phyloP scores from a whole-genome alignment of 2,113 vertebrate genomes.

The Cephalophus harveyi region DNA sequence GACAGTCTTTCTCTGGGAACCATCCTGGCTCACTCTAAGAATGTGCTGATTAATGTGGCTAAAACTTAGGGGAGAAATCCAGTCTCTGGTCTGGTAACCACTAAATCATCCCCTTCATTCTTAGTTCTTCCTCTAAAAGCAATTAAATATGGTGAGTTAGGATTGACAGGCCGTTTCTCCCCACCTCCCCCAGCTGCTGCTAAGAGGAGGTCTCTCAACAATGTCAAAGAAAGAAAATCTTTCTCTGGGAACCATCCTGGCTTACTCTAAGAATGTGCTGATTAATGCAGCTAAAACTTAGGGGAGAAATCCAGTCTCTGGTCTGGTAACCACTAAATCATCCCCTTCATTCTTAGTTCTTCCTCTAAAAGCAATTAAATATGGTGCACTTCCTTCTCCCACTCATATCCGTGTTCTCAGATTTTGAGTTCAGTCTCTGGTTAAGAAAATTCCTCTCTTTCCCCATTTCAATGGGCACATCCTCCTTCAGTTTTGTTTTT shows the following conservation, averaged over 20 bases:
- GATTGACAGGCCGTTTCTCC: no score
- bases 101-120: no score
- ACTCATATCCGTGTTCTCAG: accelerated
- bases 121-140: no score
- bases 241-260: neutral
- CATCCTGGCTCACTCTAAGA: no score
- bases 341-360: neutral
- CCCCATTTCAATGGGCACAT: neutral
- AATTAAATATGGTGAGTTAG: no score
- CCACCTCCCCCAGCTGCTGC: no score
- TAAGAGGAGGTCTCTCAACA: no score
- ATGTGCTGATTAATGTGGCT: no score
- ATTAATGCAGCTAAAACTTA: neutral
- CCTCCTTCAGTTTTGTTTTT: neutral
- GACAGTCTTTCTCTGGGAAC: neutral
- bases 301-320: neutral
- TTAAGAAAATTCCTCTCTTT: neutral
- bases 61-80: no score
- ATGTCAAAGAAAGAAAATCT: no score
- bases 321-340: neutral
- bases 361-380: neutral
- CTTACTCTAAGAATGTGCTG: neutral
- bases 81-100: no score
- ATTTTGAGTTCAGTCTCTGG: neutral
- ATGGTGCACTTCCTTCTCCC: neutral